A percentile compares a stretch with the other conserved stretches of the same genome.
Conservation (phyloP, 1,140 invertebrate genomes). For the Teleopsis dalmanni region DNA sequence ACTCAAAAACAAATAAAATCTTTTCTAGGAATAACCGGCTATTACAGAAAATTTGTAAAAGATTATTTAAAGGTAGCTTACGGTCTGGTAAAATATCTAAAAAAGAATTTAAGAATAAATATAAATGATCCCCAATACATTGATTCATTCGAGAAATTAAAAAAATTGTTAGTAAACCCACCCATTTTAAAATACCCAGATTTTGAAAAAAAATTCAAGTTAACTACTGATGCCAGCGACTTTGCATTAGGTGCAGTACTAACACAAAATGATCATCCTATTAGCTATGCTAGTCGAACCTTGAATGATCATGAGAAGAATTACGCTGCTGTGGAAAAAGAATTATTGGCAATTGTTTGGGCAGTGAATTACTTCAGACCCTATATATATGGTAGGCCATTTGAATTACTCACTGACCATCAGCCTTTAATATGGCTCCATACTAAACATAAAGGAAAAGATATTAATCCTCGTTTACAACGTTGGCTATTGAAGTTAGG, state of each 20-base stretch:
- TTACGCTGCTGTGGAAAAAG: conserved; percentile 42
- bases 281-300: conserved; percentile 40
- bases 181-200: conserved; percentile 4
- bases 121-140: conserved; percentile 1
- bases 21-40: neutral
- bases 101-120: conserved; percentile 3
- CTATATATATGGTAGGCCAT: conserved; percentile 41
- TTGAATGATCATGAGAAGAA: conserved; percentile 37
- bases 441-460: conserved; percentile 3
- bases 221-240: conserved; percentile 10
- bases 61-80: neutral
- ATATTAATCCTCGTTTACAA: neutral
- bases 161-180: neutral
- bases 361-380: conserved; percentile 43
- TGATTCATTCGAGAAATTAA: conserved; percentile 11
- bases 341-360: conserved; percentile 44
- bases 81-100: conserved; percentile 2
- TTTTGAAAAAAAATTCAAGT: conserved; percentile 5
- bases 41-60: conserved; percentile 1
- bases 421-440: neutral
- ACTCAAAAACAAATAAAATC: neutral
- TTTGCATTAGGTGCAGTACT: conserved; percentile 16
- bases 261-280: conserved; percentile 19
- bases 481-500: neutral
- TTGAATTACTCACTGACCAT: neutral